Conservation (phyloP, 2,888 invertebrate species). For the Panzeria rudis region DNA sequence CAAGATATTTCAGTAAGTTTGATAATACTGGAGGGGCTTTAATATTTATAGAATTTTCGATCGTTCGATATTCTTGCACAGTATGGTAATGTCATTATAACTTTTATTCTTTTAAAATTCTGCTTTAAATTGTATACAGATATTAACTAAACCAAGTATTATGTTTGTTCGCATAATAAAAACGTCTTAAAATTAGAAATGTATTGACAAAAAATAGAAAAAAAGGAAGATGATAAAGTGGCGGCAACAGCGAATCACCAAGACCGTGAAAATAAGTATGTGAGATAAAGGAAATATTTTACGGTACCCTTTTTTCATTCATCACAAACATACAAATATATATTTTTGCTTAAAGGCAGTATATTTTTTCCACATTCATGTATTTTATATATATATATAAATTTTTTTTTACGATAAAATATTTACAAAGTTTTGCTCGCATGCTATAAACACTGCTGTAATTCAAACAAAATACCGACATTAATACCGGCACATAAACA, state of each 20-base stretch:
- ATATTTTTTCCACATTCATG: conserved; percentile 3
- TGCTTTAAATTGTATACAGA: conserved; percentile 15
- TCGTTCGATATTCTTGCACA: too few relatives aligned
- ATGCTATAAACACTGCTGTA: conserved; percentile 42
- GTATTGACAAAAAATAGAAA: conserved; percentile 43
- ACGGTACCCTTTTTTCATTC: conserved; percentile 41
- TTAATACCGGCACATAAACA: conserved; percentile 28
- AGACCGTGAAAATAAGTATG: conserved; percentile 45
- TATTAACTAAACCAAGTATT: conserved; percentile 1
- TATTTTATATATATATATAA: too few relatives aligned
- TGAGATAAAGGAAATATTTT: conserved; percentile 52
- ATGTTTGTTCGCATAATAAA: conserved; percentile 11
- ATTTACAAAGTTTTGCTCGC: conserved; percentile 51
- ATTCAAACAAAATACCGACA: conserved; percentile 62
- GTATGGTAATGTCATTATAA: not conserved
- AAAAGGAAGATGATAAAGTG: not conserved
- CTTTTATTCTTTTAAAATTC: conserved; percentile 22
- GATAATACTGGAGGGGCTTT: too few relatives aligned
- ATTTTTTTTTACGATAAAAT: conserved; percentile 25
- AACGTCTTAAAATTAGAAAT: conserved; percentile 47
- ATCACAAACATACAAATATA: conserved; percentile 47
- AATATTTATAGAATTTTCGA: too few relatives aligned
- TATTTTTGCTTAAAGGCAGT: conserved; percentile 48
- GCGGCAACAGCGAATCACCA: conserved; percentile 27
- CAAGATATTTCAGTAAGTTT: too few relatives aligned